phyloP scores from a whole-genome alignment of 2,113 vertebrate species.

The Herpailurus yagouaroundi region DNA sequence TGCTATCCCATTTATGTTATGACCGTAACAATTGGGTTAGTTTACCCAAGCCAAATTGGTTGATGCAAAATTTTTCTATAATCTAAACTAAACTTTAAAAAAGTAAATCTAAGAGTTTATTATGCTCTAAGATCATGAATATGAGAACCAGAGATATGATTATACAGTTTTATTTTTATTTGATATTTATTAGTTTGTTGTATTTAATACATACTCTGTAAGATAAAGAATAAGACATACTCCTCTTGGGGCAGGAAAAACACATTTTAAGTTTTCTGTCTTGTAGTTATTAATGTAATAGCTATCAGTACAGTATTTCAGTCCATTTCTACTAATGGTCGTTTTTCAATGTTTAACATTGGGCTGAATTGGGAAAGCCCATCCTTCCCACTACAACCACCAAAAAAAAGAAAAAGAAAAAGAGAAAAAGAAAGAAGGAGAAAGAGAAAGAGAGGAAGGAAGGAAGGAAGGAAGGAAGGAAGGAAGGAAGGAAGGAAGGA shows the following conservation, averaged over 20 bases:
- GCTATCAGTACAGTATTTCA: neutral
- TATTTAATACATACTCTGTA: conserved; percentile 30
- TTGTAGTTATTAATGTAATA: neutral
- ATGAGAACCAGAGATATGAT: neutral
- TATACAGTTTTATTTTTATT: neutral
- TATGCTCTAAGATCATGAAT: conserved; percentile 14
- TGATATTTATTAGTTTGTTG: conserved; percentile 19
- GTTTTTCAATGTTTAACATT: conserved; percentile 11
- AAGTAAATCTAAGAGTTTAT: neutral
- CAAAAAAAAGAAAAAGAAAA: neutral
- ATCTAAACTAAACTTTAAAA: neutral
- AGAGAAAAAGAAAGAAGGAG: neutral
- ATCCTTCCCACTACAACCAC: neutral
- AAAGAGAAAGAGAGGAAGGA: neutral
- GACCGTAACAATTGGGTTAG: neutral
- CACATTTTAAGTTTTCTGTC: neutral
- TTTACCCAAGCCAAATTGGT: neutral
- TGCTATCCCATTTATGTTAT: neutral
- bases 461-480: neutral
- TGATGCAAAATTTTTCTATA: neutral
- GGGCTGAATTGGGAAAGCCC: neutral
- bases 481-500: neutral
- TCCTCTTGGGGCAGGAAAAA: neutral
- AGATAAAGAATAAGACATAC: neutral
- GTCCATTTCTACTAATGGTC: neutral